phyloP scores from a whole-genome alignment of 2,888 invertebrate genomes.

The Terebella lapidaria region DNA sequence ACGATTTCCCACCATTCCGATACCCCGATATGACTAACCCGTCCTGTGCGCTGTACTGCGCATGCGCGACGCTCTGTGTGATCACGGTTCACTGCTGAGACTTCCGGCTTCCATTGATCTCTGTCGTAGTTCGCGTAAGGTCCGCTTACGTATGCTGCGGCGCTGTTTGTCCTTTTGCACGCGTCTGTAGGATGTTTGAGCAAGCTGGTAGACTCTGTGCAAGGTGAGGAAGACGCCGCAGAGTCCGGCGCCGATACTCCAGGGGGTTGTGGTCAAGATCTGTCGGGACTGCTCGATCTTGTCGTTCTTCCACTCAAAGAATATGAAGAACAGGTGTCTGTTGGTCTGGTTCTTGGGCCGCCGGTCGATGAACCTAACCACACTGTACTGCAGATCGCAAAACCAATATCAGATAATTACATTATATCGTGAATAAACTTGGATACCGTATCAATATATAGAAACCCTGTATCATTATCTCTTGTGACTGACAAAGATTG shows the following conservation, averaged over 20 bases:
- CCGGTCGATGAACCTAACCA: constrained; percentile 23
- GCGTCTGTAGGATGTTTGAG: constrained; percentile 18
- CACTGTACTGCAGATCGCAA: constrained; percentile 29
- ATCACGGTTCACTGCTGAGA: too few species aligned
- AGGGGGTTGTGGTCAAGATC: constrained; percentile 25
- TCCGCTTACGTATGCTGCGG: constrained; percentile 20
- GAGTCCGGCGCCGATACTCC: constrained; percentile 26
- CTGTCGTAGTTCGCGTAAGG: constrained; percentile 13
- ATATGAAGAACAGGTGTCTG: constrained; percentile 26
- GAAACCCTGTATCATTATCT: too few species aligned
- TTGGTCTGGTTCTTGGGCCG: constrained; percentile 8
- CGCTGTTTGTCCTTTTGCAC: constrained; percentile 22
- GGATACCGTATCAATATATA: too few species aligned
- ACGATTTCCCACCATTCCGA: too few species aligned
- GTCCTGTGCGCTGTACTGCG: too few species aligned
- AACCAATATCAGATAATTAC: neutral
- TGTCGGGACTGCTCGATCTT: constrained; percentile 25
- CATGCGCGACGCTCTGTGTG: too few species aligned
- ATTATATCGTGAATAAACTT: too few species aligned
- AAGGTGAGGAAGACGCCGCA: constrained; percentile 28
- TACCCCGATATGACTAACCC: too few species aligned
- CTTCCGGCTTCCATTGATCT: neutral
- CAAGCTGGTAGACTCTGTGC: constrained; percentile 26
- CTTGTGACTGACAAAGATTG: too few species aligned
- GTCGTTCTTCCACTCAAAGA: constrained; percentile 30